These are phyloP conservation scores for Capitulum mitella DNA, from an alignment of 2,888 invertebrate species.

Conservation along the genomic window DNA sequence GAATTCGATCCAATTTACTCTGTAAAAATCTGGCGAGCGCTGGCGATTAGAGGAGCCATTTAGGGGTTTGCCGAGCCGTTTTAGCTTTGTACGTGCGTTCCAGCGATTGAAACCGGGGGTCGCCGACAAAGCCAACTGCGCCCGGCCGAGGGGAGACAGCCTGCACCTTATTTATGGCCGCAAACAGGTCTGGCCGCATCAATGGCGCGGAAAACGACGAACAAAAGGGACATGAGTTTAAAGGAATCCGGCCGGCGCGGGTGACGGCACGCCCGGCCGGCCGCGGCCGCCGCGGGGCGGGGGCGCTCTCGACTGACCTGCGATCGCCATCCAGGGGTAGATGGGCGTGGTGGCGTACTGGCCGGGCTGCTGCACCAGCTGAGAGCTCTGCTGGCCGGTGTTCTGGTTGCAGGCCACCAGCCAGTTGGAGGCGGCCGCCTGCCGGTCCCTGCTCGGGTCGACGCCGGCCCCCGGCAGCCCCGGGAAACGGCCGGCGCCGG, in stretches of 20 bases:
- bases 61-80: slow-evolving; percentile 24
- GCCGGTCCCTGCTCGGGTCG: slow-evolving; percentile 31
- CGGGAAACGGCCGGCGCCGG: slow-evolving; percentile 54
- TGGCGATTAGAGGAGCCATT: slow-evolving; percentile 20
- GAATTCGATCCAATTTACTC: slow-evolving; percentile 18
- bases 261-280: slow-evolving; percentile 5
- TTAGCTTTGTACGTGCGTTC: slow-evolving; percentile 14
- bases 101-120: background rate
- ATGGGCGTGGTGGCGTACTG: slow-evolving; percentile 48
- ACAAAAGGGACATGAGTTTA: slow-evolving; percentile 26
- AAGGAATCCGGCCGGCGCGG: slow-evolving; percentile 9
- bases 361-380: slow-evolving; percentile 79
- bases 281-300: background rate
- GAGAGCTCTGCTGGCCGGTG: slow-evolving; percentile 53
- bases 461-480: slow-evolving; percentile 43
- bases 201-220: background rate
- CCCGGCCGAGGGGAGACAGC: background rate
- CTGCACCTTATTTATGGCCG: slow-evolving; percentile 3
- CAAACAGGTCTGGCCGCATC: slow-evolving; percentile 12
- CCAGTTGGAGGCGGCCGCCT: slow-evolving; percentile 28
- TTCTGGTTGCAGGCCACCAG: slow-evolving; percentile 30
- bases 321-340: slow-evolving; percentile 98
- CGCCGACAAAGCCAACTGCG: background rate
- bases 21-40: slow-evolving; percentile 5
- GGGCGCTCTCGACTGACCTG: slow-evolving; percentile 64